phyloP scores from a whole-genome alignment of 2,888 invertebrate genomes.

The Pterostichus madidus region DNA sequence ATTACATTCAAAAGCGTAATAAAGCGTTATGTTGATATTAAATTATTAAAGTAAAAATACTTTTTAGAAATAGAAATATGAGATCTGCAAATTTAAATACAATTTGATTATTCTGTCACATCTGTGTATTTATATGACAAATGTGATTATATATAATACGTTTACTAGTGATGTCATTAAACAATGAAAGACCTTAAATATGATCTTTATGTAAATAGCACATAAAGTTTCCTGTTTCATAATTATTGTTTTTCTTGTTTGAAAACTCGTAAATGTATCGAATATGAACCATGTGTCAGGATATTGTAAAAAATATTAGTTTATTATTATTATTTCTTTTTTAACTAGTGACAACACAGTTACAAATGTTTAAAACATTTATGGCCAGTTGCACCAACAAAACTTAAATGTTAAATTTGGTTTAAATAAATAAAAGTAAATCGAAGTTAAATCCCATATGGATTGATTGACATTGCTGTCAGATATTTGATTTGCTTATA shows the following conservation, averaged over 20 bases:
- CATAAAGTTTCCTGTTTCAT: conserved; percentile 17
- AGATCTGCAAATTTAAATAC: too few species aligned
- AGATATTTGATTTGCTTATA: too few species aligned
- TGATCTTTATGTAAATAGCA: conserved; percentile 28
- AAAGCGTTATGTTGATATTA: too few species aligned
- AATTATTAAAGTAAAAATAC: background rate
- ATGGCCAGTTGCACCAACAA: too few species aligned
- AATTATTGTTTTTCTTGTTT: background rate
- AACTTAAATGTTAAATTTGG: too few species aligned
- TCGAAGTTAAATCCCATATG: too few species aligned
- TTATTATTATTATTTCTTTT: too few species aligned
- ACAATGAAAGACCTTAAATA: conserved; percentile 23
- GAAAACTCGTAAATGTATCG: conserved; percentile 2
- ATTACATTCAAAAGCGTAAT: too few species aligned
- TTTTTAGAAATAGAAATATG: too few species aligned
- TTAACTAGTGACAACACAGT: background rate
- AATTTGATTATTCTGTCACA: background rate
- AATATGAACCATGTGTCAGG: conserved; percentile 12
- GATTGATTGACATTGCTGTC: too few species aligned
- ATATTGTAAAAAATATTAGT: conserved; percentile 15
- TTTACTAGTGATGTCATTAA: conserved; percentile 34
- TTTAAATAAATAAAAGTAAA: too few species aligned
- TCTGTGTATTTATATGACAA: conserved; percentile 15
- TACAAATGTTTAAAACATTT: conserved; percentile 28
- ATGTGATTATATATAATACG: conserved; percentile 37